A percentile compares a stretch with the other conserved stretches of the same genome.
These are phyloP conservation scores for Rhegmatorhina hoffmannsi DNA, from an alignment of 2,113 vertebrate species.

Conservation along the genomic window DNA sequence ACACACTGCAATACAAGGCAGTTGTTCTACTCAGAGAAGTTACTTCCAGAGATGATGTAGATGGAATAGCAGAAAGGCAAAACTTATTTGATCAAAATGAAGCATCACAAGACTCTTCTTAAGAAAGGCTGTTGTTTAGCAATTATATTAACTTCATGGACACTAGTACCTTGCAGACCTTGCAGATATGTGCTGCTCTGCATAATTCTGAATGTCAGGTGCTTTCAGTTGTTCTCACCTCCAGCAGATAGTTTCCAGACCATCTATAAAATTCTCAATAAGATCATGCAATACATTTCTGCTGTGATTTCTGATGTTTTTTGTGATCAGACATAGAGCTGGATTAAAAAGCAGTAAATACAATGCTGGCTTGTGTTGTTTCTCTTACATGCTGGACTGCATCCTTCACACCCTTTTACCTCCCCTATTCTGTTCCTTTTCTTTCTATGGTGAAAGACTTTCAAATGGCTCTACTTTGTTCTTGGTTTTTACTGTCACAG, in stretches of 20 bases:
- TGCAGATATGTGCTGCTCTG: neutral
- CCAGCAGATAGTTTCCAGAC: neutral
- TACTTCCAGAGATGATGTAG: constrained; percentile 6
- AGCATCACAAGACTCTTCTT: neutral
- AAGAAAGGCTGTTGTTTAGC: neutral
- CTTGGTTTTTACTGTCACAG: neutral
- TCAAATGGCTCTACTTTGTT: neutral
- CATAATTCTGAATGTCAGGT: neutral
- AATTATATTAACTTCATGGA: neutral
- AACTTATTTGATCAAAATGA: neutral
- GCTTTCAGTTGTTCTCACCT: neutral
- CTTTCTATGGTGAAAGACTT: neutral
- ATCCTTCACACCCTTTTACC: neutral
- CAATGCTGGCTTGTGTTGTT: neutral
- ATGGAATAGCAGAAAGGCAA: neutral
- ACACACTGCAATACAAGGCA: neutral
- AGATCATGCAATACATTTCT: neutral
- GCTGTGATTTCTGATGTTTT: neutral
- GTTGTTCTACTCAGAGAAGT: constrained; percentile 36
- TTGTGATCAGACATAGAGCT: neutral
- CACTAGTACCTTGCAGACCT: neutral
- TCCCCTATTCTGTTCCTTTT: neutral
- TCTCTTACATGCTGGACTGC: neutral
- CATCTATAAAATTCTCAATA: neutral
- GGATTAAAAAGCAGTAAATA: neutral